Conservation (phyloP, 1,140 invertebrate species). For the Phymastichus coffea region DNA sequence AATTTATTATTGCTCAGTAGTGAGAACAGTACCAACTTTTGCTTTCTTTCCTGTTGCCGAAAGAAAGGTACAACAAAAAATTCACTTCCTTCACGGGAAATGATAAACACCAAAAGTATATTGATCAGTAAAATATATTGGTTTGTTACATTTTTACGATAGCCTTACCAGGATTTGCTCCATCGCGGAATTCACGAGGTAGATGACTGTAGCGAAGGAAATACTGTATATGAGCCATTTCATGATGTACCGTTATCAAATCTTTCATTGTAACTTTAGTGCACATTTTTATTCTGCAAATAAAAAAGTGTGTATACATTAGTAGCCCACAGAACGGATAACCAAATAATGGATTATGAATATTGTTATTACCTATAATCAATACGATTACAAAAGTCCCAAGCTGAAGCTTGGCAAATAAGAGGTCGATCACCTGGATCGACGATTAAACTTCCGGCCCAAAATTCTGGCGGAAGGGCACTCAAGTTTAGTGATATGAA, state of each 20-base stretch:
- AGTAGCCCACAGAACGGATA: too few relatives aligned
- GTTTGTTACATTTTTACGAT: too few relatives aligned
- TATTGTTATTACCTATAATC: slow-evolving; percentile 68
- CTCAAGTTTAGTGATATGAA: slow-evolving; percentile 81
- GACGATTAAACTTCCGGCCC: slow-evolving; percentile 74
- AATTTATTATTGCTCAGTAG: slow-evolving; percentile 35
- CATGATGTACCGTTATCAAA: slow-evolving; percentile 88
- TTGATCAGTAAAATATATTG: too few relatives aligned
- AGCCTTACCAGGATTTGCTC: slow-evolving; percentile 83
- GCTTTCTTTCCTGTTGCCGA: not conserved
- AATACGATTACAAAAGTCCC: slow-evolving; percentile 88
- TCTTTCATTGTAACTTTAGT: slow-evolving; percentile 86
- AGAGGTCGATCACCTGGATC: slow-evolving; percentile 73
- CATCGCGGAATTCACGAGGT: slow-evolving; percentile 83
- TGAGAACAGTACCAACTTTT: not conserved
- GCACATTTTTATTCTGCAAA: slow-evolving; percentile 92
- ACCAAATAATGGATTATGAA: not conserved
- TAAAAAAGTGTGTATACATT: too few relatives aligned
- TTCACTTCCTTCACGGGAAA: not conserved
- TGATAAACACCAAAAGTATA: too few relatives aligned
- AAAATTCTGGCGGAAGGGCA: slow-evolving; percentile 79
- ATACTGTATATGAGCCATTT: slow-evolving; percentile 91
- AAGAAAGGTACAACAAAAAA: not conserved
- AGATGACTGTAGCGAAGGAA: slow-evolving; percentile 82
- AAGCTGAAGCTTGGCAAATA: slow-evolving; percentile 84